Evolutionary conservation across 2,797 vertebrate species (phyloP), one percentile per base, ranked within the genome.

Genomic region (Erpetoichthys calabaricus): DNA sequence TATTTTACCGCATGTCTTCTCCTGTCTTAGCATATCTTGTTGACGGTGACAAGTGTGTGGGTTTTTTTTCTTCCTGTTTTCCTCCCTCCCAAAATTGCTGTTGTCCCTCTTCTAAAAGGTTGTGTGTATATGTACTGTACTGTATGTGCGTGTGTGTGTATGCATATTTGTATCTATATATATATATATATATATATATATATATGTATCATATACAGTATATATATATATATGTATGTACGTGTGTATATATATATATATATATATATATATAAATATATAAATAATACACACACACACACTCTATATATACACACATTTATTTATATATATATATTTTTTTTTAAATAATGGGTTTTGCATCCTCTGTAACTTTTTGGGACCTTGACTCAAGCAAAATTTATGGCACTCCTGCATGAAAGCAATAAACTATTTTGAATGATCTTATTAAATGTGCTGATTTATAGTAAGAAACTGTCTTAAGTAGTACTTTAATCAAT

Each of bases 381-480:
- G 81, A 73, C 60, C 62, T 44, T 59, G 54, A 67, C 65, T 72
- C 63, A 55, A 47, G 59, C 51, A 47, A 63, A 66, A 80, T 84
- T 83, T 78, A 77, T 78, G 79, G 79, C 82, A 82, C 78, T 84
- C 74, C 73, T 87, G 86, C 86, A 88, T 88, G 86, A 83, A 71
- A 77, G 84, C 84, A 88, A 88, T 88, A 88, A 88, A 87, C 69
- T 68, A 79, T 86, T 88, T 85, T 84, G 81, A 87, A 84, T 73
- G 75, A 85, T 25, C 25, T 25, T 25, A 25, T 25, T 25, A 25
- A 25, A 25, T 25, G 25, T 25, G 25, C 25, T 25, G 25, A 25
- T 25, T 25, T 25, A n/a, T n/a, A 25, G 25, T 25, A 25, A 25
- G 25, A 25, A 25, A 25, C 25, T 25, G 25, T 25, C 25, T 25